These are phyloP conservation scores for Tortrix viridana DNA, from an alignment of 2,888 invertebrate species.

Conservation along the genomic window DNA sequence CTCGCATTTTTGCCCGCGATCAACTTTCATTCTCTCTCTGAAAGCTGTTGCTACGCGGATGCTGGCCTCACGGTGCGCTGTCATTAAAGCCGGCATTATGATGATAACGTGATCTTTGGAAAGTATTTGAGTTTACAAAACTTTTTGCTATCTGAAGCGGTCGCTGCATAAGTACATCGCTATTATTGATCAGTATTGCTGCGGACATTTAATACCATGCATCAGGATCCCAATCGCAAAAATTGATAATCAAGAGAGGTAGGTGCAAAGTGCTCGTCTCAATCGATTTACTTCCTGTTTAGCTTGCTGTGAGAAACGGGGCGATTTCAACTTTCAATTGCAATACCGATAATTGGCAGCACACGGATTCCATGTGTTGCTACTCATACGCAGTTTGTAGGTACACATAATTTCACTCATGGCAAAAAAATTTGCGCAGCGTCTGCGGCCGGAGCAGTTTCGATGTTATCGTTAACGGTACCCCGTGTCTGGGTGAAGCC, in stretches of 20 bases:
- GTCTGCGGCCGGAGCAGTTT: constrained; percentile 34
- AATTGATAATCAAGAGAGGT: constrained; percentile 2
- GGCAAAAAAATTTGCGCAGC: constrained; percentile 30
- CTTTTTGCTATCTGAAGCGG: constrained; percentile 51
- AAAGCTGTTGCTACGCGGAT: constrained; percentile 82
- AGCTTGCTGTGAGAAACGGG: constrained; percentile 7
- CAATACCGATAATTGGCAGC: constrained; percentile 21
- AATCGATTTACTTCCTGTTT: not conserved
- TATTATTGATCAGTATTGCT: not conserved
- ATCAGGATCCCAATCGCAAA: not conserved
- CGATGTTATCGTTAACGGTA: constrained; percentile 62
- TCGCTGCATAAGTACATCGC: constrained; percentile 19
- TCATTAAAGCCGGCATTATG: constrained; percentile 77
- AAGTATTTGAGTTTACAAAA: constrained; percentile 69
- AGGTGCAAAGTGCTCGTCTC: constrained; percentile 2
- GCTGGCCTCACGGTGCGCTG: constrained; percentile 72
- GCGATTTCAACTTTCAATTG: constrained; percentile 27
- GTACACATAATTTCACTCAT: constrained; percentile 32
- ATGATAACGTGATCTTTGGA: constrained; percentile 79
- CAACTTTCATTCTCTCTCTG: constrained; percentile 81
- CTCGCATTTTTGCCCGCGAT: constrained; percentile 71
- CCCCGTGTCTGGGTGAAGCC: constrained; percentile 63
- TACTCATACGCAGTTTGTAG: constrained; percentile 25
- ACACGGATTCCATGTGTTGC: constrained; percentile 25
- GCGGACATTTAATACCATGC: not conserved